These are phyloP conservation scores for Podocnemis expansa DNA, from an alignment of 2,113 vertebrate genomes.

Conservation along the genomic window DNA sequence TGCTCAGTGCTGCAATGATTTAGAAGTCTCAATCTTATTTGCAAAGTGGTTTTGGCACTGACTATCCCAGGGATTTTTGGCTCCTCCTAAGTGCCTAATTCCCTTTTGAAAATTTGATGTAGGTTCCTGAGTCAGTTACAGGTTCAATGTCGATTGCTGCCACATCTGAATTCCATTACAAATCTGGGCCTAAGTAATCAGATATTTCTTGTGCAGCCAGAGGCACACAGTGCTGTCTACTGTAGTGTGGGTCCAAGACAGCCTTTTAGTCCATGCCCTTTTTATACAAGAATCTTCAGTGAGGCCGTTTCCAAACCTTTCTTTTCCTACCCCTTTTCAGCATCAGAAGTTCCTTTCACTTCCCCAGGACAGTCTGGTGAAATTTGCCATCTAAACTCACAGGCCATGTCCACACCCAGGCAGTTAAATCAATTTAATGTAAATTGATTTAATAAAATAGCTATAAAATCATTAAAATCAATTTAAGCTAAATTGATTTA, in stretches of 20 bases:
- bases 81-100: background rate
- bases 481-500: too few species aligned
- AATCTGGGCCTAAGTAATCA: background rate
- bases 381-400: background rate
- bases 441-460: too few species aligned
- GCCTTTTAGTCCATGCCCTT: background rate
- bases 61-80: background rate
- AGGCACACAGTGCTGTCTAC: background rate
- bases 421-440: too few species aligned
- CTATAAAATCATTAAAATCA: too few species aligned
- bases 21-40: background rate
- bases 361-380: background rate
- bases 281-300: background rate
- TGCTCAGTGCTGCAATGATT: background rate
- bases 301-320: background rate
- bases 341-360: background rate
- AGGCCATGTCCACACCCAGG: too few species aligned
- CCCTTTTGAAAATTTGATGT: background rate
- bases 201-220: background rate
- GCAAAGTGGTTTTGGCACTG: background rate
- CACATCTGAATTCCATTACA: background rate
- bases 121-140: background rate
- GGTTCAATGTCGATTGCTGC: background rate
- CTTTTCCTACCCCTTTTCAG: background rate
- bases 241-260: background rate